Conservation (phyloP, 35 echinoderm and acorn worm genomes). For the Heliocidaris tuberculata region DNA sequence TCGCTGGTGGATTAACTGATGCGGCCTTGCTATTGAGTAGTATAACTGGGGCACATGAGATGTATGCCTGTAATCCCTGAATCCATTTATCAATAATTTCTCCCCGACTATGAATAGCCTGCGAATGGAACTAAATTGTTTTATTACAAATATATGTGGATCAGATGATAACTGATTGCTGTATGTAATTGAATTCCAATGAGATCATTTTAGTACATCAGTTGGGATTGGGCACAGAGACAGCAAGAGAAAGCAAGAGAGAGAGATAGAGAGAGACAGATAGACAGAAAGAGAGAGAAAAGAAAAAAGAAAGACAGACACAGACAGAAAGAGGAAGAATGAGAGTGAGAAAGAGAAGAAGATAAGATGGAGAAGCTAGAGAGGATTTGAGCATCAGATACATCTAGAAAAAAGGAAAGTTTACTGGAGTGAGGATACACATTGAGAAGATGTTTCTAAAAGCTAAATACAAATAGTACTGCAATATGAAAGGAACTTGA, state of each 20-base stretch:
- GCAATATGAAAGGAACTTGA: too few species aligned
- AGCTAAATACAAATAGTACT: too few species aligned
- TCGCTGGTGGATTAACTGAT: neutral
- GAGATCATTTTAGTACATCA: neutral
- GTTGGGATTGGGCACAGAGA: neutral
- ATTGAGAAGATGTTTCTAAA: neutral
- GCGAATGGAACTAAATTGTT: neutral
- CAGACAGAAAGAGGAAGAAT: neutral
- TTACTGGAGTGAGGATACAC: neutral
- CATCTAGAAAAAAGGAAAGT: neutral
- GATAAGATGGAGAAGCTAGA: neutral
- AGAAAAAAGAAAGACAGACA: too few species aligned
- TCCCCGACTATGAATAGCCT: neutral
- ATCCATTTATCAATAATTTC: constrained; percentile 14
- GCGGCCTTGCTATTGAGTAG: neutral
- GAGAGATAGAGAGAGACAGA: neutral
- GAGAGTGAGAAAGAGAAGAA: neutral
- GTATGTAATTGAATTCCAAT: neutral
- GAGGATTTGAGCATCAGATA: neutral
- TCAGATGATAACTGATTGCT: neutral
- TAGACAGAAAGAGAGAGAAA: neutral
- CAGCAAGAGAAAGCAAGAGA: neutral
- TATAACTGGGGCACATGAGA: neutral
- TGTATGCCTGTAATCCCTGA: neutral
- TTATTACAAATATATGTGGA: neutral